Conservation (phyloP, 2,113 vertebrate genomes). For the Rallus limicola region DNA sequence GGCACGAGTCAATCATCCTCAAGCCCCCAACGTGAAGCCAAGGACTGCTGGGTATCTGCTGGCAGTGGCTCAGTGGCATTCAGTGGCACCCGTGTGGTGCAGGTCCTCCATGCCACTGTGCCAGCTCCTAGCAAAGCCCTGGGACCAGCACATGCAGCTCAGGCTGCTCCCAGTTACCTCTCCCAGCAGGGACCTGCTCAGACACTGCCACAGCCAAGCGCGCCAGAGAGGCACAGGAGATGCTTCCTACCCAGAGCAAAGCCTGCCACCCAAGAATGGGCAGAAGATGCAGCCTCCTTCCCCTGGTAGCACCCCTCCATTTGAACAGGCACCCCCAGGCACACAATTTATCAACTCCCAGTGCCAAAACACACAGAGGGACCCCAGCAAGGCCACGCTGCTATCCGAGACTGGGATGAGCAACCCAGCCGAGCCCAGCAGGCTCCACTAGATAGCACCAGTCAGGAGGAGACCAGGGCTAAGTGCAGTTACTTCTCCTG, state of each 20-base stretch:
- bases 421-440: background rate
- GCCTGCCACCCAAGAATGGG: rapidly evolving
- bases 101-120: rapidly evolving
- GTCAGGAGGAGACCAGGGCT: background rate
- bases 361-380: background rate
- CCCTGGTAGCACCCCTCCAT: background rate
- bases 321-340: background rate
- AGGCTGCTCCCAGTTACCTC: background rate
- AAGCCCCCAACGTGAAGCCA: background rate
- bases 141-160: rapidly evolving
- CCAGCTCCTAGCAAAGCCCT: background rate
- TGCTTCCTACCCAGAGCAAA: background rate
- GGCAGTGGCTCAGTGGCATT: background rate
- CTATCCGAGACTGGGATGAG: background rate
- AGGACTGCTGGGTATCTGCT: rapidly evolving
- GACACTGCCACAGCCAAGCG: background rate
- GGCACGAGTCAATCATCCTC: rapidly evolving
- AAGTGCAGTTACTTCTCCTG: background rate
- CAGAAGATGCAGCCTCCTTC: background rate
- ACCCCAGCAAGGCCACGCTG: background rate
- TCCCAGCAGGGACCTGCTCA: background rate
- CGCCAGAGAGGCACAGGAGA: background rate
- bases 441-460: background rate
- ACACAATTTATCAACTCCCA: background rate
- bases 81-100: rapidly evolving